These are phyloP conservation scores for Pterocles gutturalis DNA, from an alignment of 2,113 vertebrate species.

Conservation along the genomic window DNA sequence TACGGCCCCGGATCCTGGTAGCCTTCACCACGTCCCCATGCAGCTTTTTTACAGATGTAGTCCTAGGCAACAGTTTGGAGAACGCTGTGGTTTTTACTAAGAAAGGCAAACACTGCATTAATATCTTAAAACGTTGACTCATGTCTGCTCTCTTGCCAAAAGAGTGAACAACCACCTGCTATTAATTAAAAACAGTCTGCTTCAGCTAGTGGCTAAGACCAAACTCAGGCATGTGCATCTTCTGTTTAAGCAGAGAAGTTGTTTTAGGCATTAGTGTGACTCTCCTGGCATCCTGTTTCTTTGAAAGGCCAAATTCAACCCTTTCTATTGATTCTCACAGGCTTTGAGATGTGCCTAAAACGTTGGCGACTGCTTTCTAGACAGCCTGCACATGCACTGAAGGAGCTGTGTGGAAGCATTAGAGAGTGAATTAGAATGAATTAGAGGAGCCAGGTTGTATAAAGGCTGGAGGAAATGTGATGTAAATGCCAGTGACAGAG, in stretches of 20 bases:
- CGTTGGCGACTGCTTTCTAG: not conserved
- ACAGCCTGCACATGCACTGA: not conserved
- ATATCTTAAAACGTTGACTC: not conserved
- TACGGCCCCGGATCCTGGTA: not conserved
- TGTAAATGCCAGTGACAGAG: conserved; percentile 37
- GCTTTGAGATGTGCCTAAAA: conserved; percentile 23
- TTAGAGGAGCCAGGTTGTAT: conserved; percentile 41
- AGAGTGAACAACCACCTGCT: not conserved
- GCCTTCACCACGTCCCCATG: not conserved
- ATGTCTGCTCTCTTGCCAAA: not conserved
- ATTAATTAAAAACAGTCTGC: not conserved
- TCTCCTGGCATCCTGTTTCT: conserved; percentile 17
- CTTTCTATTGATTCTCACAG: conserved; percentile 33
- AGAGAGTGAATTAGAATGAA: conserved; percentile 39
- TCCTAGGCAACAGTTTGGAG: not conserved
- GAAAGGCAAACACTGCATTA: not conserved
- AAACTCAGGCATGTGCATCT: not conserved
- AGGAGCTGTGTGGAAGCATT: not conserved
- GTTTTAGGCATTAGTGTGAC: conserved; percentile 12
- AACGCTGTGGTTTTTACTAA: not conserved
- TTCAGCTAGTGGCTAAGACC: not conserved
- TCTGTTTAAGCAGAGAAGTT: not conserved
- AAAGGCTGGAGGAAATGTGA: conserved; percentile 49
- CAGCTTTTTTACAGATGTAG: not conserved
- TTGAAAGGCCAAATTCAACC: conserved; percentile 13